phyloP scores from a whole-genome alignment of 2,888 invertebrate genomes.

The Habrosyne pyritoides region DNA sequence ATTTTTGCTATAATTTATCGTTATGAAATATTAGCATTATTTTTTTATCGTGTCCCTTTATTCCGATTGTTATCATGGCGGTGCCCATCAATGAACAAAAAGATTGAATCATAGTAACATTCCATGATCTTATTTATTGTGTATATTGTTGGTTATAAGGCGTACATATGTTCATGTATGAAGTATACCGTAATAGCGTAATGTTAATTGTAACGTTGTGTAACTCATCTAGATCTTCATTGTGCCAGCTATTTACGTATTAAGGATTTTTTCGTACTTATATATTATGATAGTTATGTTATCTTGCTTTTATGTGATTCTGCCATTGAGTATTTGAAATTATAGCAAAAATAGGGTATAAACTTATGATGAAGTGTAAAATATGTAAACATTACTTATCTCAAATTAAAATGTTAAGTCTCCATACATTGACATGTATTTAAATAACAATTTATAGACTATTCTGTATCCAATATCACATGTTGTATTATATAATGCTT shows the following conservation, averaged over 20 bases:
- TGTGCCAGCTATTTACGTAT: constrained; percentile 80
- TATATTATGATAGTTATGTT: constrained; percentile 60
- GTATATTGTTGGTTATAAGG: constrained; percentile 74
- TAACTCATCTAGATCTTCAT: constrained; percentile 80
- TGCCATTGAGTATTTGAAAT: constrained; percentile 72
- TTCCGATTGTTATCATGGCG: constrained; percentile 52
- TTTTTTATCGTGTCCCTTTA: constrained; percentile 67
- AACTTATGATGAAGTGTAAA: constrained; percentile 66
- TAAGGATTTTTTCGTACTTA: constrained; percentile 80
- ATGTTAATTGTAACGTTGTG: constrained; percentile 67
- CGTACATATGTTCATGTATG: constrained; percentile 82
- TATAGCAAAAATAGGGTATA: constrained; percentile 76
- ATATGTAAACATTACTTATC: constrained; percentile 69
- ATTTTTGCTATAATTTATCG: constrained; percentile 82
- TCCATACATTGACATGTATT: constrained; percentile 44
- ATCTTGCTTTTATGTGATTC: constrained; percentile 76
- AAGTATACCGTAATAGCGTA: constrained; percentile 64
- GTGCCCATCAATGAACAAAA: constrained; percentile 52
- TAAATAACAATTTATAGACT: constrained; percentile 48
- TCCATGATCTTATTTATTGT: constrained; percentile 83
- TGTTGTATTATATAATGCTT: constrained; percentile 72
- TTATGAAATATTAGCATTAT: constrained; percentile 70
- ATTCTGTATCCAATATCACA: constrained; percentile 64
- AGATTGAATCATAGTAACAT: constrained; percentile 76
- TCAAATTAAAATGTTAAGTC: constrained; percentile 37